phyloP scores from a whole-genome alignment of 1,140 invertebrate species.

The Asobara japonica region DNA sequence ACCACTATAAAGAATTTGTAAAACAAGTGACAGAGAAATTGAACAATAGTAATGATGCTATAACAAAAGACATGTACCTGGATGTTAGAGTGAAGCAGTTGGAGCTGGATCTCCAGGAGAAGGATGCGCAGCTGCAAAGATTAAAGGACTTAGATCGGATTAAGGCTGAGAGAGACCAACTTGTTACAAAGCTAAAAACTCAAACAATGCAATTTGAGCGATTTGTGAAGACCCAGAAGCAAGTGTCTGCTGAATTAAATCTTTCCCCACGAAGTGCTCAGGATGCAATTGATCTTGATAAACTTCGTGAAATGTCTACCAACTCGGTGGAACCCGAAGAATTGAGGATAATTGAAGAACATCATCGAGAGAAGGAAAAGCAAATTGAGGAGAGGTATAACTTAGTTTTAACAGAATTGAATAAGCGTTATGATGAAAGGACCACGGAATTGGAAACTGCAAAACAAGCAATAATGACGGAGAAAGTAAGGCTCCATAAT shows the following conservation, averaged over 20 bases:
- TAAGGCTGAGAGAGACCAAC: constrained; percentile 53
- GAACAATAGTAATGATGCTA: constrained; percentile 41
- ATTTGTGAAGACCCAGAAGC: constrained; percentile 54
- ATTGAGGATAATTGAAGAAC: constrained; percentile 49
- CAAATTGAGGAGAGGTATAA: constrained; percentile 55
- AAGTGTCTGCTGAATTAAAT: constrained; percentile 57
- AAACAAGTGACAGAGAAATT: constrained; percentile 39
- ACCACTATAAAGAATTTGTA: constrained; percentile 47
- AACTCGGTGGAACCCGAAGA: constrained; percentile 57
- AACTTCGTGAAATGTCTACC: constrained; percentile 51
- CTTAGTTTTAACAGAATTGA: constrained; percentile 44
- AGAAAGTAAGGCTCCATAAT: constrained; percentile 51
- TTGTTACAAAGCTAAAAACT: constrained; percentile 54
- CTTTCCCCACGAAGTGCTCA: constrained; percentile 46
- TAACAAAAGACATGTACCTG: constrained; percentile 37
- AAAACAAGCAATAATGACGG: constrained; percentile 44
- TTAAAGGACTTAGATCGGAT: constrained; percentile 55
- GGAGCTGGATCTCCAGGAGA: constrained; percentile 50
- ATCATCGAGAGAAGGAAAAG: constrained; percentile 46
- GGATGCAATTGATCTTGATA: constrained; percentile 54
- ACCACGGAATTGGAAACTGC: constrained; percentile 49
- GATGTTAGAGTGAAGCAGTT: constrained; percentile 51
- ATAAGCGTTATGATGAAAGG: constrained; percentile 49
- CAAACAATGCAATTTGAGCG: constrained; percentile 59
- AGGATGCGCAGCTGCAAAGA: constrained; percentile 47